Percentiles rank a stretch among this genome's conserved stretches.
These are phyloP conservation scores for Ormyrus nitidulus DNA, from an alignment of 2,888 invertebrate species.

Conservation along the genomic window DNA sequence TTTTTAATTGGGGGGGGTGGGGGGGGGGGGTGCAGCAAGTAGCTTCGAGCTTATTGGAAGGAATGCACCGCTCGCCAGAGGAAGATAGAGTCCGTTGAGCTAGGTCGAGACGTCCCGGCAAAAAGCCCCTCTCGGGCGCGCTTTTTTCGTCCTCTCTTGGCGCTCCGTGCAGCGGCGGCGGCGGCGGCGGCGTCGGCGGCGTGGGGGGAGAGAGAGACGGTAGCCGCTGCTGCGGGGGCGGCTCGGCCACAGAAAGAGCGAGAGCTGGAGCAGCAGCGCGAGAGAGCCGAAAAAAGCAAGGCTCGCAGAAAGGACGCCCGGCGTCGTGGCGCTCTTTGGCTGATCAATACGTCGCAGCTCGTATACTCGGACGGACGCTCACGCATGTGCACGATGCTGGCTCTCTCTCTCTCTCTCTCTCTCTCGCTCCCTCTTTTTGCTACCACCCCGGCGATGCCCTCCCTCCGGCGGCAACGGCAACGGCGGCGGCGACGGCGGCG, in stretches of 20 bases:
- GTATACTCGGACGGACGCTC: constrained; percentile 65
- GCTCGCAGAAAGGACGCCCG: constrained; percentile 75
- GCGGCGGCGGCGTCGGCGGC: not conserved
- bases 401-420: constrained; percentile 58
- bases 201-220: not conserved
- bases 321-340: constrained; percentile 75
- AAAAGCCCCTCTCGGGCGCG: constrained; percentile 45
- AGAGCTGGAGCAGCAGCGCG: constrained; percentile 29
- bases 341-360: constrained; percentile 75
- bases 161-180: not conserved
- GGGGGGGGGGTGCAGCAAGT: no score
- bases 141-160: constrained; percentile 51
- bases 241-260: not conserved
- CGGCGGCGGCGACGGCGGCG: constrained; percentile 14
- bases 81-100: constrained; percentile 65
- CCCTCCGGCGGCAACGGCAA: no score
- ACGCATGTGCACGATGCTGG: constrained; percentile 74
- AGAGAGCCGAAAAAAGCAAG: constrained; percentile 72
- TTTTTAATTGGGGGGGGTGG: no score
- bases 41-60: not conserved
- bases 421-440: constrained; percentile 56
- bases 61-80: not conserved
- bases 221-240: not conserved
- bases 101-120: constrained; percentile 68
- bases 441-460: constrained; percentile 33